Evolutionary conservation across 2,888 invertebrate genomes (phyloP), one percentile per base, ranked within the genome.

Genomic region (Pharmacophagus antenor): DNA sequence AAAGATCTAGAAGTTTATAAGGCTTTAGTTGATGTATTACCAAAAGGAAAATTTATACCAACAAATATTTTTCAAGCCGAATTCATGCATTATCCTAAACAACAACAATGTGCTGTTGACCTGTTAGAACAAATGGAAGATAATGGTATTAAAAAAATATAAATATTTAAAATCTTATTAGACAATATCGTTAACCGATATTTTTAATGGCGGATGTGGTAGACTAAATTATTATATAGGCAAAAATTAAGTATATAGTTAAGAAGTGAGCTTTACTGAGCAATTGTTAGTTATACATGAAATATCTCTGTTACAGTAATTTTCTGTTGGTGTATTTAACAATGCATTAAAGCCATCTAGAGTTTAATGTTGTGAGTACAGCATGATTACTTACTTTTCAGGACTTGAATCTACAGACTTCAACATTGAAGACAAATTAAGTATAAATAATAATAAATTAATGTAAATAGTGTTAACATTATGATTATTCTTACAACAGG

Each of bases 61-160:
- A 86, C 85, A 37, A 98, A 96, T 79, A 85, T 94, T 47, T 94
- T 96, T 82, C 97, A 98, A 92, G 93, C 95, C 0, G 97, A 98
- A 82, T 96, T 98, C 71, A 93, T 95, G 93, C 97, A 98, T 80
- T 99, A 96, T 88, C 98, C 98, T 0, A 96, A 96, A 78, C 99
- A 99, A 75, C 99, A 99, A 74, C 95, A 97, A 65, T 97, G 97
- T 83, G 95, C 95, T 42, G 93, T 98, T n/a, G 96, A 96, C 77
- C 78, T 99, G 55, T 85, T 99, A 23, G 95, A 96, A 70, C 95
- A 98, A 91, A 99, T 99, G 99, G 99, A 99, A 91, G 93, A 95
- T 67, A 94, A 96, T 82, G 95, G 97, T 95, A 85, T 71, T 58
- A 56, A n/a, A 52, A 48, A 53, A 44, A 52, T 31, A 15, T 10